Percentiles rank a stretch among this genome's conserved stretches.
phyloP scores from a whole-genome alignment of 30 jellyfish, hydroid and myxozoan species.

The Nemopilema nomurai region DNA sequence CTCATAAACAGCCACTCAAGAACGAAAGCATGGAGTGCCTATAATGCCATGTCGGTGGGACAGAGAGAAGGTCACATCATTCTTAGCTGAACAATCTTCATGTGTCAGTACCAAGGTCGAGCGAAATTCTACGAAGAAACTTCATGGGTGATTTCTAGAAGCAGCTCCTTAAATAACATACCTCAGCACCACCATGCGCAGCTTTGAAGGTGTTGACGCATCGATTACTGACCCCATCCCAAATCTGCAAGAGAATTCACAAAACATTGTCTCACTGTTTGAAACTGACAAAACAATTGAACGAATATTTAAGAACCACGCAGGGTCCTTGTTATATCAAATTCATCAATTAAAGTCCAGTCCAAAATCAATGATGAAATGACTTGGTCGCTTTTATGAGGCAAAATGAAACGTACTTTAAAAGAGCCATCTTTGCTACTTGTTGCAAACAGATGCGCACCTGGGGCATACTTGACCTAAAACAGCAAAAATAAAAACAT shows the following conservation, averaged over 20 bases:
- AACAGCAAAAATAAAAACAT: too few relatives aligned
- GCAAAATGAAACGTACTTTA: conserved; percentile 55
- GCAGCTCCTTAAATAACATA: background rate
- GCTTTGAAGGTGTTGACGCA: conserved; percentile 91
- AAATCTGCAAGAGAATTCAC: conserved; percentile 52
- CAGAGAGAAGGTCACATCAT: too few relatives aligned
- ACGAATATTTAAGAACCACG: too few relatives aligned
- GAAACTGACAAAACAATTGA: too few relatives aligned
- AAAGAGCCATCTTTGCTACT: conserved; percentile 98
- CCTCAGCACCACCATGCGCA: conserved; percentile 98
- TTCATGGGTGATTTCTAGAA: background rate
- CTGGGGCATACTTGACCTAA: conserved; percentile 92
- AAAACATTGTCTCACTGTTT: too few relatives aligned
- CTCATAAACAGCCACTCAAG: too few relatives aligned
- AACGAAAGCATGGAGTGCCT: too few relatives aligned
- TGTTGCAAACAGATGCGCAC: conserved; percentile 93
- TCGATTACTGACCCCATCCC: conserved; percentile 99
- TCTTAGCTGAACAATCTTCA: too few relatives aligned
- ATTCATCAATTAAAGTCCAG: too few relatives aligned
- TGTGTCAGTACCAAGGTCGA: too few relatives aligned
- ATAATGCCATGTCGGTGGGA: too few relatives aligned
- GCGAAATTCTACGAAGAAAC: background rate
- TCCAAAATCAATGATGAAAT: background rate
- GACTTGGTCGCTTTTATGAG: background rate
- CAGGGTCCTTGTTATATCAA: too few relatives aligned